Percentiles rank a stretch among this genome's conserved stretches.
Conservation (phyloP, 2,797 vertebrate genomes). For the Sebastes alutus region DNA sequence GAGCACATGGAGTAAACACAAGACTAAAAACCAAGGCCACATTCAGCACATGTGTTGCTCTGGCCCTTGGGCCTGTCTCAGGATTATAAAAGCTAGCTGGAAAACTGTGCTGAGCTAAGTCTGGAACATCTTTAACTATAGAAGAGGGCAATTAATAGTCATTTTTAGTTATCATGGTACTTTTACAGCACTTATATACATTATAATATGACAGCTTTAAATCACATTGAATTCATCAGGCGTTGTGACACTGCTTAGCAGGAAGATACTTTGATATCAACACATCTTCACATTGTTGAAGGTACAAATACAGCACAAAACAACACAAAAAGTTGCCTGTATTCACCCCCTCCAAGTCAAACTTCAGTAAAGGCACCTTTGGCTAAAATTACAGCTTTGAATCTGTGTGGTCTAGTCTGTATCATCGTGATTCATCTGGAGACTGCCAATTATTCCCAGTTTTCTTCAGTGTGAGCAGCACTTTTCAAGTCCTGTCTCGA, state of each 20-base stretch:
- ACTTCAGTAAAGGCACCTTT: neutral
- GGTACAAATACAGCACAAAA: neutral
- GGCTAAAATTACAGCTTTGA: neutral
- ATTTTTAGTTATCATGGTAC: neutral
- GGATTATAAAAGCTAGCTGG: neutral
- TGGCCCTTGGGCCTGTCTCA: neutral
- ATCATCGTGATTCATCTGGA: neutral
- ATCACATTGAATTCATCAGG: neutral
- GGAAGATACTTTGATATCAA: neutral
- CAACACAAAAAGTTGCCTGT: neutral
- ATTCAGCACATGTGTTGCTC: neutral
- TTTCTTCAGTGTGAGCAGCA: neutral
- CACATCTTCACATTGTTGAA: neutral
- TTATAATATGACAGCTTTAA: neutral
- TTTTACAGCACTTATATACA: neutral
- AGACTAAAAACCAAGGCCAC: constrained; percentile 21
- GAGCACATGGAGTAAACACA: constrained; percentile 75
- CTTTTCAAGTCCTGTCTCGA: neutral
- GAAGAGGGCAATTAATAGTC: neutral
- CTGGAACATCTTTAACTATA: neutral
- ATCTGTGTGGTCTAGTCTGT: neutral
- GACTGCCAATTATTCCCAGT: neutral
- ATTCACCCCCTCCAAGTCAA: neutral
- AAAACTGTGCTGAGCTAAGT: neutral
- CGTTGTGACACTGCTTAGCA: neutral